Conservation (phyloP, 2,797 vertebrate genomes). For the Sphenodon punctatus region DNA sequence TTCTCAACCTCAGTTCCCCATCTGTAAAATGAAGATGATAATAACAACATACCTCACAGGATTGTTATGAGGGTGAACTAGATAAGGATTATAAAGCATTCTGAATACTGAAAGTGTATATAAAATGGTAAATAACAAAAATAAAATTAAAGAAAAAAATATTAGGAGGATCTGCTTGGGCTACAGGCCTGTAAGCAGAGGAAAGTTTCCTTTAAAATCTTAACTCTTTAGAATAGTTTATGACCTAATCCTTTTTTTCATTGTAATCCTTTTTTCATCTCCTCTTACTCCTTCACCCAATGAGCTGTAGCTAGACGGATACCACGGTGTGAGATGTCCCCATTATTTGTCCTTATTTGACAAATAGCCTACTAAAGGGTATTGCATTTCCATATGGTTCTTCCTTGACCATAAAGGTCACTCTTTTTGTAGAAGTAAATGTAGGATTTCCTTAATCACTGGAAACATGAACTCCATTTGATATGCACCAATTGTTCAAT, state of each 20-base stretch:
- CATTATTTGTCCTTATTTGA: not conserved
- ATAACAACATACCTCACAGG: no score
- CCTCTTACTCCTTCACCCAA: accelerated
- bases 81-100: no score
- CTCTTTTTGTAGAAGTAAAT: not conserved
- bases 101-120: no score
- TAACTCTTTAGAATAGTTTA: not conserved
- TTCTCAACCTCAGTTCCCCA: no score
- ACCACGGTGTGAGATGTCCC: not conserved
- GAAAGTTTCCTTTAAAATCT: not conserved
- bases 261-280: not conserved
- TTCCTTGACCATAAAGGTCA: not conserved
- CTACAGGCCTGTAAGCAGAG: no score
- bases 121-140: no score
- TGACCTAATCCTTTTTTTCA: not conserved
- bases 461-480: not conserved
- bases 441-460: not conserved
- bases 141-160: no score
- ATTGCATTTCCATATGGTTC: not conserved
- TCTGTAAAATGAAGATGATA: no score
- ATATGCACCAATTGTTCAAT: not conserved
- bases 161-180: no score
- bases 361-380: not conserved
- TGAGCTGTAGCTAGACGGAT: not conserved
- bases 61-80: no score